phyloP scores from a whole-genome alignment of 1,140 invertebrate species.

The Pomacea maculata region DNA sequence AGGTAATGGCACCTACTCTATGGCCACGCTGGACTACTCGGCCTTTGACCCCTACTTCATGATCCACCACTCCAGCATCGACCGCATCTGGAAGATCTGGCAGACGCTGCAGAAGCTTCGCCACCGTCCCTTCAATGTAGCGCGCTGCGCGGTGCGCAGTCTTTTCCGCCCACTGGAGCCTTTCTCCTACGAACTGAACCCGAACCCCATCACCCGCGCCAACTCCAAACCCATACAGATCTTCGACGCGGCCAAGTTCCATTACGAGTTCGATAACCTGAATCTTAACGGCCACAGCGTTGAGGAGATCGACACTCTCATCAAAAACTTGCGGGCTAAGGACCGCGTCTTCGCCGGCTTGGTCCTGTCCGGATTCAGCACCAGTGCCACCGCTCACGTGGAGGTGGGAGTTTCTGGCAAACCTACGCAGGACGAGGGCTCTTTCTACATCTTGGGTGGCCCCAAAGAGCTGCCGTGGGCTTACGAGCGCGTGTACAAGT shows the following conservation, averaged over 20 bases:
- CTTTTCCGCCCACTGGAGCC: conserved; percentile 23
- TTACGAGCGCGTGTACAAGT: conserved; percentile 34
- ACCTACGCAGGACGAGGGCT: conserved; percentile 16
- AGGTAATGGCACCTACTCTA: conserved; percentile 14
- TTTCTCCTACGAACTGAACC: conserved; percentile 28
- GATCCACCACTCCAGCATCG: conserved; percentile 28
- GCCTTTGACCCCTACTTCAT: conserved; percentile 42
- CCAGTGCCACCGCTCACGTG: conserved; percentile 24
- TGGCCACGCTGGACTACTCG: conserved; percentile 38
- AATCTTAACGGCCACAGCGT: conserved; percentile 24
- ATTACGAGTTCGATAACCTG: conserved; percentile 30
- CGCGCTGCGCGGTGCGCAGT: conserved; percentile 24
- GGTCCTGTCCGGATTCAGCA: conserved; percentile 19
- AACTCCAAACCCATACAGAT: background rate
- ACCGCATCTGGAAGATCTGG: conserved; percentile 32
- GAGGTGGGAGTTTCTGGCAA: background rate
- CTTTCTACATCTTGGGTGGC: conserved; percentile 34
- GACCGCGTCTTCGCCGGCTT: conserved; percentile 26
- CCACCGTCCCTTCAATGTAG: conserved; percentile 31
- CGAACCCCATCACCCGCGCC: conserved; percentile 13
- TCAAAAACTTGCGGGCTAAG: conserved; percentile 5
- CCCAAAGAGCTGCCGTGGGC: conserved; percentile 37
- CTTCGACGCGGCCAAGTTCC: conserved; percentile 22
- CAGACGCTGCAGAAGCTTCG: conserved; percentile 33
- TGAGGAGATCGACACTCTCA: conserved; percentile 15